A percentile compares a stretch with the other conserved stretches of the same genome.
These are phyloP conservation scores for Argya squamiceps DNA, from an alignment of 2,797 vertebrate genomes.

Conservation along the genomic window DNA sequence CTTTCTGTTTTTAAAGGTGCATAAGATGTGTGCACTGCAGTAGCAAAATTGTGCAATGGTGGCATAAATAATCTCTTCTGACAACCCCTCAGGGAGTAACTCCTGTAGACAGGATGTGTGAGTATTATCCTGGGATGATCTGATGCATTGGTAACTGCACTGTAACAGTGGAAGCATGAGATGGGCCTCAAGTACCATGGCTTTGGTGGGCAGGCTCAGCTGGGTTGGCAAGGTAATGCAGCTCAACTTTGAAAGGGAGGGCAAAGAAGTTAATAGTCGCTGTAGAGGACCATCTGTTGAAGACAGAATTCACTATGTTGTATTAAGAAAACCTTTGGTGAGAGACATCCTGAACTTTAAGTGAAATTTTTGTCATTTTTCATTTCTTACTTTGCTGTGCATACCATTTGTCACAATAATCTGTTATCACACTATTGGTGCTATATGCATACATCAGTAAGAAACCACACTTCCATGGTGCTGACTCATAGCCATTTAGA, in stretches of 20 bases:
- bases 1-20: not conserved
- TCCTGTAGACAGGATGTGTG: not conserved
- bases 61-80: conserved; percentile 35
- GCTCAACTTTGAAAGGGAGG: not conserved
- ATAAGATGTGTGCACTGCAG: not conserved
- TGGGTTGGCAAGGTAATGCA: not conserved
- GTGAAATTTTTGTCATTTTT: not conserved
- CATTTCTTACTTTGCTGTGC: not conserved
- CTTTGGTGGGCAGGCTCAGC: not conserved
- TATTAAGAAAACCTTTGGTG: not conserved
- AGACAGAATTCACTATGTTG: not conserved
- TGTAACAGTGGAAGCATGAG: not conserved
- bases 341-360: not conserved
- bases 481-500: not conserved
- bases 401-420: not conserved
- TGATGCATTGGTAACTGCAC: not conserved
- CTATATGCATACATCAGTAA: not conserved
- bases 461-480: not conserved
- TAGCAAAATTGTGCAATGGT: conserved; percentile 2
- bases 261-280: not conserved
- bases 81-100: conserved; percentile 15
- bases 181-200: not conserved
- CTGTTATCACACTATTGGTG: not conserved
- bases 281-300: not conserved
- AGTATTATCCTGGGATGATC: not conserved